A percentile compares a stretch with the other conserved stretches of the same genome.
These are phyloP conservation scores for Lutjanus erythropterus DNA, from an alignment of 2,113 vertebrate species.

Conservation along the genomic window DNA sequence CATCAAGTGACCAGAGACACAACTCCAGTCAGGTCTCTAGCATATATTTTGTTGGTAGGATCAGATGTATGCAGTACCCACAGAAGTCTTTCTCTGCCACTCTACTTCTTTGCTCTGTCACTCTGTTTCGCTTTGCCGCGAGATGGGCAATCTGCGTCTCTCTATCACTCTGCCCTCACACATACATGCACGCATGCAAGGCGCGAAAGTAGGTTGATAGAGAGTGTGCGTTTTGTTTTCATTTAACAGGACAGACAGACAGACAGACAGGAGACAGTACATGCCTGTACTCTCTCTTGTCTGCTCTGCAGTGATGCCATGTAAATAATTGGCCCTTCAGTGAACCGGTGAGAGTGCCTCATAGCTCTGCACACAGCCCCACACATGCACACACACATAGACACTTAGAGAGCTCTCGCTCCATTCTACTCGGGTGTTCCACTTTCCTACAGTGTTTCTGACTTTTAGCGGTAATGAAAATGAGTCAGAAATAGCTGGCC, in stretches of 20 bases:
- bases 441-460: slow-evolving; percentile 66
- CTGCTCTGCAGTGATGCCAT: slow-evolving; percentile 23
- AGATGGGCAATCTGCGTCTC: slow-evolving; percentile 9
- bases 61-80: background rate
- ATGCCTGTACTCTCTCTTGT: slow-evolving; percentile 25
- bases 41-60: background rate
- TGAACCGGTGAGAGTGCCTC: slow-evolving; percentile 50
- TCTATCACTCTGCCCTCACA: slow-evolving; percentile 1
- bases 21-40: background rate
- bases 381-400: slow-evolving; percentile 22
- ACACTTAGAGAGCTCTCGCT: slow-evolving; percentile 22
- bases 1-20: background rate
- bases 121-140: slow-evolving; percentile 22
- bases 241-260: background rate
- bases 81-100: slow-evolving; percentile 19
- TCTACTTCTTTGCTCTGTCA: slow-evolving; percentile 5
- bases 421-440: slow-evolving; percentile 54
- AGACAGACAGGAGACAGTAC: slow-evolving; percentile 18
- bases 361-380: slow-evolving; percentile 30
- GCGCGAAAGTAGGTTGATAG: background rate
- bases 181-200: background rate
- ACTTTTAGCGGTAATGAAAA: slow-evolving; percentile 64
- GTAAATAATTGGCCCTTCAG: slow-evolving; percentile 54
- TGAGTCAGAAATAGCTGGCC: slow-evolving; percentile 73
- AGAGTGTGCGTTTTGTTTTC: background rate